Conservation (phyloP, 2,797 vertebrate species). For the Galagoides demidoff region DNA sequence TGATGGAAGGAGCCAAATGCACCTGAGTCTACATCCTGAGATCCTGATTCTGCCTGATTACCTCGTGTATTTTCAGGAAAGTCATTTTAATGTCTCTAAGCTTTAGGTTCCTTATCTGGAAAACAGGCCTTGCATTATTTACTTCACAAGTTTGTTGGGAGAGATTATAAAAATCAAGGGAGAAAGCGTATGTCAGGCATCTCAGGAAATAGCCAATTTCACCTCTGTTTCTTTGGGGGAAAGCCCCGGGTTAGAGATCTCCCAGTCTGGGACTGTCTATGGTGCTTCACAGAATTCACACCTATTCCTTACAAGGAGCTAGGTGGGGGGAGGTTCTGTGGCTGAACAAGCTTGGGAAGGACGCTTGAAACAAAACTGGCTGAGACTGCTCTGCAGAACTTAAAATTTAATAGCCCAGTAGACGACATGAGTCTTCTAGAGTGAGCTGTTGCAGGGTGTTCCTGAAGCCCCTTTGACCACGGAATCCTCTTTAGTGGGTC, state of each 20-base stretch:
- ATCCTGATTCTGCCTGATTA: not conserved
- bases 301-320: not conserved
- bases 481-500: not conserved
- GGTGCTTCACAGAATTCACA: not conserved
- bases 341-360: not conserved
- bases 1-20: not conserved
- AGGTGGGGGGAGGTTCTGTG: not conserved
- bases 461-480: not conserved
- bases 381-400: not conserved
- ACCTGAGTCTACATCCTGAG: not conserved
- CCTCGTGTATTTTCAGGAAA: not conserved
- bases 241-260: not conserved
- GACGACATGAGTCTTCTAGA: not conserved
- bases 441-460: not conserved
- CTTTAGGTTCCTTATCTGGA: not conserved
- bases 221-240: not conserved
- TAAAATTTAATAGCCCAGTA: not conserved
- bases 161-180: not conserved
- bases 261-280: too few relatives aligned
- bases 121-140: not conserved
- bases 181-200: not conserved
- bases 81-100: not conserved
- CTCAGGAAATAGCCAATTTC: not conserved
- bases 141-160: not conserved
- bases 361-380: not conserved